Percentiles rank a stretch among this genome's conserved stretches.
These are phyloP conservation scores for Eulemur mongoz DNA, from an alignment of 2,797 vertebrate species.

Conservation along the genomic window DNA sequence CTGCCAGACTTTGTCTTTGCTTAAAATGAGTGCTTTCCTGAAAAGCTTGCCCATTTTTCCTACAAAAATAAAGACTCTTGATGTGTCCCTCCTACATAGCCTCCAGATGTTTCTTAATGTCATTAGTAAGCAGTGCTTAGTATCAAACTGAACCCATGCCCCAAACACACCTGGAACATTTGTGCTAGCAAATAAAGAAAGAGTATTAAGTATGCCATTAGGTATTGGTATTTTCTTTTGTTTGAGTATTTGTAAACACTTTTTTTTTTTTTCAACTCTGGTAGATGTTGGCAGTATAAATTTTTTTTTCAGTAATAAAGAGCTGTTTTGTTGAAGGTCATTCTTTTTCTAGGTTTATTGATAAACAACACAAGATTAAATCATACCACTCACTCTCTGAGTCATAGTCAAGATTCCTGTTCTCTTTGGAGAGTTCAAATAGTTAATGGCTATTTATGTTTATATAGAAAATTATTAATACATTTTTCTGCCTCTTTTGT, in stretches of 20 bases:
- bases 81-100: background rate
- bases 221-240: background rate
- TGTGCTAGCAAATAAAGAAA: background rate
- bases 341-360: background rate
- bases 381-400: background rate
- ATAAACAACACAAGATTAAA: background rate
- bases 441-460: background rate
- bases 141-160: background rate
- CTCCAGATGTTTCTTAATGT: background rate
- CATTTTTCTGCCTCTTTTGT: background rate
- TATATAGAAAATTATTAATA: background rate
- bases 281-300: background rate
- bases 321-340: background rate
- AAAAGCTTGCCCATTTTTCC: background rate
- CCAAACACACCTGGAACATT: background rate
- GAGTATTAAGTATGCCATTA: background rate
- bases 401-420: background rate
- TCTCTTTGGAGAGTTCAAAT: background rate
- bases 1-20: background rate
- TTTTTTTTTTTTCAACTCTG: background rate
- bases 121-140: background rate
- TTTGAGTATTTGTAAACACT: background rate
- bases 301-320: background rate
- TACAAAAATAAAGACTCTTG: background rate
- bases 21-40: background rate